These are phyloP conservation scores for Pampusana beccarii DNA, from an alignment of 2,113 vertebrate species.

Conservation along the genomic window DNA sequence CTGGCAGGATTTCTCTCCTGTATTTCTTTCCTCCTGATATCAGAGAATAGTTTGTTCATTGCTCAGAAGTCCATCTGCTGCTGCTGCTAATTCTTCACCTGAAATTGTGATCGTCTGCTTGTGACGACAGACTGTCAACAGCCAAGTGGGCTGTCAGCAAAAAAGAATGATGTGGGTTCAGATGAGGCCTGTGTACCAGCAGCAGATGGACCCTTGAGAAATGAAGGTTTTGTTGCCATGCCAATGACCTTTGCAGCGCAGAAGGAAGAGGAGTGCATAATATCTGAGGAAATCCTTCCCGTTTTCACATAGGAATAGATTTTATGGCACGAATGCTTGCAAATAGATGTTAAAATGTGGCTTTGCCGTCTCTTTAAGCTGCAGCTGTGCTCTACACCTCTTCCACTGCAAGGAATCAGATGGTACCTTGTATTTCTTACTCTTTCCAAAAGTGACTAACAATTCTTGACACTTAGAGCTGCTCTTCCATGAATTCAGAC, in stretches of 20 bases:
- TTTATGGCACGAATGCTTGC: neutral
- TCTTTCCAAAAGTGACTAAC: neutral
- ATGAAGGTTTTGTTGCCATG: slow-evolving; percentile 42
- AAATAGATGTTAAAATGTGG: neutral
- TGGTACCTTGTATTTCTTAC: neutral
- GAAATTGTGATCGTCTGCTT: neutral
- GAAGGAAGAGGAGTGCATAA: neutral
- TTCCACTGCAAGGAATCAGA: neutral
- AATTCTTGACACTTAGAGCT: neutral
- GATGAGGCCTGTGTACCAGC: neutral
- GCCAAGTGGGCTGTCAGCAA: slow-evolving; percentile 11
- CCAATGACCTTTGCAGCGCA: slow-evolving; percentile 32
- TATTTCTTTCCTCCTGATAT: neutral
- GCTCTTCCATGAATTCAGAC: neutral
- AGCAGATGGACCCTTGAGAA: slow-evolving; percentile 37
- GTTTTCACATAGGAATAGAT: neutral
- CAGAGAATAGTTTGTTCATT: neutral
- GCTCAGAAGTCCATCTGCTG: slow-evolving; percentile 1
- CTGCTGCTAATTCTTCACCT: slow-evolving; percentile 20
- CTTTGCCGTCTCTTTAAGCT: neutral
- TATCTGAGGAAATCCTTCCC: neutral
- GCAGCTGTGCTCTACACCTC: neutral
- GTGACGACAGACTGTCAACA: neutral
- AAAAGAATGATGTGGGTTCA: slow-evolving; percentile 10
- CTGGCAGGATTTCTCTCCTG: neutral